Base-by-base conservation (phyloP, 2,113 vertebrate species). In the Meriones unguiculatus region DNA sequence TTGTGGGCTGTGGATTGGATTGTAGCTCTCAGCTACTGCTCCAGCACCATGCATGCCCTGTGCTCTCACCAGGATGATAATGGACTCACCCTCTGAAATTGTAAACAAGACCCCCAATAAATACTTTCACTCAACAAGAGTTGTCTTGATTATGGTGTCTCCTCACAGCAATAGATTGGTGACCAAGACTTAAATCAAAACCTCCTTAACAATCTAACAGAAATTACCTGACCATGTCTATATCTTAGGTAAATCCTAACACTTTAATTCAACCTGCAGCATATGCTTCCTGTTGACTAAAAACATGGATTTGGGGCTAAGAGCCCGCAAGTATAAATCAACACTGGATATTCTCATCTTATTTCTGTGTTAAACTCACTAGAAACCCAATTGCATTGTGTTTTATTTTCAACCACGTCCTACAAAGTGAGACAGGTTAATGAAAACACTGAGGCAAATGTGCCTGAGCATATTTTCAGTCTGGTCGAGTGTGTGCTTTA, bases 181-280 rank as follows among this genome's bases (percentile, higher is more conserved):
- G 50, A 57, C 20, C 12, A 32, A 86, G 38, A 75, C 57, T 52
- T 69, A 94, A 92, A 28, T 93, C 65, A 96, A 93, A 82, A 67
- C 64, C 30, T 69, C 75, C 82, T 15, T 64, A 75, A 59, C 81
- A 52, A 59, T 69, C 24, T 50, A 38, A 57, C 67, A 67, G 2
- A 95, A 92, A 59, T 67, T 64, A 73, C 14, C 77, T 5, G 35
- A 5, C 18, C 75, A 80, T 50, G 15, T 30, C 2, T 50, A 50
- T 84, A 95, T 87, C 20, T 76, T 73, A 41, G 3, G 12, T 25
- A 87, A 89, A 88, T 95, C 32, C 46, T 65, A 38, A 75, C 15
- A 67, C 41, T 91, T 73, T 6, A 30, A n/a, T 82, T 86, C 62
- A 89, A 50, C 57, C 28, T 38, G 7, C 2, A 86, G 8, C 85